Conservation (phyloP, 2,888 invertebrate species). For the Octonoba sinensis region DNA sequence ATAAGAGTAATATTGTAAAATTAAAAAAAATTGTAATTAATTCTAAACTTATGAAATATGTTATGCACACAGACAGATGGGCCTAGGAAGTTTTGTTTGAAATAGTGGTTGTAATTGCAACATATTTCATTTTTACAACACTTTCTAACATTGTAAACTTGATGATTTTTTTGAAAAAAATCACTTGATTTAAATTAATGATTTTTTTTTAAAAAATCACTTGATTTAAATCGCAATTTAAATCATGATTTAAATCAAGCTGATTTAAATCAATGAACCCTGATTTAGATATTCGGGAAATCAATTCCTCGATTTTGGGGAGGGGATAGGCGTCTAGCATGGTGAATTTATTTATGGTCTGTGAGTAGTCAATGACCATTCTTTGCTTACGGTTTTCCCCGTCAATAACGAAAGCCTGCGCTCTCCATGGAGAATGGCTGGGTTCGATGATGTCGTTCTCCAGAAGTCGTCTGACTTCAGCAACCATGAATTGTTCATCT, state of each 20-base stretch:
- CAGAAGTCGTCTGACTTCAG: neutral
- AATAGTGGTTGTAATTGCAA: too few relatives aligned
- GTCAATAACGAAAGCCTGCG: conserved; percentile 58
- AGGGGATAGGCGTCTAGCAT: conserved; percentile 63
- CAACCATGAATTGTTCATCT: conserved; percentile 3
- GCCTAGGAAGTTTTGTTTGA: too few relatives aligned
- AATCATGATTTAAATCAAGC: conserved; percentile 50
- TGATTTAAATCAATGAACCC: conserved; percentile 53
- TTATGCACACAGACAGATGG: too few relatives aligned
- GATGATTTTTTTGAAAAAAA: too few relatives aligned
- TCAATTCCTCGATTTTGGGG: conserved; percentile 49
- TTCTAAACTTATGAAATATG: too few relatives aligned
- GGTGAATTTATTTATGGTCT: conserved; percentile 66
- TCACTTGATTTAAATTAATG: too few relatives aligned
- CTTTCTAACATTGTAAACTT: too few relatives aligned
- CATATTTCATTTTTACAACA: too few relatives aligned
- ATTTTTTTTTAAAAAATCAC: too few relatives aligned
- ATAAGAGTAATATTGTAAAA: too few relatives aligned
- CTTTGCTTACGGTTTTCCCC: conserved; percentile 49
- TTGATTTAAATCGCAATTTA: too few relatives aligned
- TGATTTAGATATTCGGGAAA: conserved; percentile 36
- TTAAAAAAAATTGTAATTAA: too few relatives aligned
- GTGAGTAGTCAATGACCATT: conserved; percentile 64
- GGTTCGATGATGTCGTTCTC: conserved; percentile 56
- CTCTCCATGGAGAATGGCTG: conserved; percentile 62